A percentile compares a stretch with the other conserved stretches of the same genome.
phyloP scores from a whole-genome alignment of 2,797 vertebrate genomes.

The Micromesistius poutassou region DNA sequence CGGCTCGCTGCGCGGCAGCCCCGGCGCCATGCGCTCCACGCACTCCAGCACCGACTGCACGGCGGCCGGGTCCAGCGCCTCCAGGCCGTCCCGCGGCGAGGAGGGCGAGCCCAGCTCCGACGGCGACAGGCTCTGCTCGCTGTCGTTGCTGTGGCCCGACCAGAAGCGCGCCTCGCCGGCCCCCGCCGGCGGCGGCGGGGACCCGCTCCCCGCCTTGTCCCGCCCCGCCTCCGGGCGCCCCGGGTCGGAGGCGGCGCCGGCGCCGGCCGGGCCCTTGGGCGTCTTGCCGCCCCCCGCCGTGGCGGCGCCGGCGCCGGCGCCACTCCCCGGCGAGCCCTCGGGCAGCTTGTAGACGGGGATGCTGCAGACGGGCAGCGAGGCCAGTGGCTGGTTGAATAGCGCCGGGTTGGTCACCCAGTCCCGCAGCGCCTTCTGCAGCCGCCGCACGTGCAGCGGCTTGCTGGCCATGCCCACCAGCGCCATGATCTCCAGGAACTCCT shows the following conservation, averaged over 20 bases:
- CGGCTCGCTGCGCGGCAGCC: constrained; percentile 82
- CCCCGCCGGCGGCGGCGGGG: constrained; percentile 71
- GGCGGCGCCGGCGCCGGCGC: constrained; percentile 67
- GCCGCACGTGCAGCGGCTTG: constrained; percentile 93
- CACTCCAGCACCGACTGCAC: constrained; percentile 91
- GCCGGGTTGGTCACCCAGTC: constrained; percentile 98
- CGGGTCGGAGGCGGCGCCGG: constrained; percentile 80
- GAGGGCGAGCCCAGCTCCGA: constrained; percentile 90
- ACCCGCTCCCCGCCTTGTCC: constrained; percentile 65
- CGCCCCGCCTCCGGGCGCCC: constrained; percentile 75
- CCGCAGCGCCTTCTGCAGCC: constrained; percentile 93
- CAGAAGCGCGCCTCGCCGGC: constrained; percentile 81
- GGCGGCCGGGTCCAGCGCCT: constrained; percentile 85
- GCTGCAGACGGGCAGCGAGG: constrained; percentile 94
- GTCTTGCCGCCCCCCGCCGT: constrained; percentile 75
- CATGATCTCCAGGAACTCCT: constrained; percentile 99
- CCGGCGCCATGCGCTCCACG: constrained; percentile 87
- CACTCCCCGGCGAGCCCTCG: constrained; percentile 79
- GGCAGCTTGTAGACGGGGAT: constrained; percentile 96
- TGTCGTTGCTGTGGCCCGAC: constrained; percentile 88
- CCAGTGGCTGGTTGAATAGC: constrained; percentile 95
- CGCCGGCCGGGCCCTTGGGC: constrained; percentile 80
- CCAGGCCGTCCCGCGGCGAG: constrained; percentile 87
- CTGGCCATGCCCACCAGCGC: constrained; percentile 98
- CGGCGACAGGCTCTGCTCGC: constrained; percentile 92